phyloP scores from a whole-genome alignment of 2,888 invertebrate species.

The Venusia cambrica region DNA sequence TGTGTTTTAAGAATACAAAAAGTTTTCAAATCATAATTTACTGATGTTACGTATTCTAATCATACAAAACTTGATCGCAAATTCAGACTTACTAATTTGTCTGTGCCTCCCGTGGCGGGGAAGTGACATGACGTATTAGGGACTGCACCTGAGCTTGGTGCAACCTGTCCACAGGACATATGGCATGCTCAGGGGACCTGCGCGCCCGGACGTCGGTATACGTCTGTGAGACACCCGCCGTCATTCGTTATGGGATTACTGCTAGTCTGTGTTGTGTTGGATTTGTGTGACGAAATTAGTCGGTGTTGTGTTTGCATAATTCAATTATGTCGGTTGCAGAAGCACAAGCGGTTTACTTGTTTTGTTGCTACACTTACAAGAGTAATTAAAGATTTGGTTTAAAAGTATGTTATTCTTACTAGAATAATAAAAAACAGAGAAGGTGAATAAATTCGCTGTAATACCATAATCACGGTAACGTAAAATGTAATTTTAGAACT shows the following conservation, averaged over 20 bases:
- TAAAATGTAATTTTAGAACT: too few relatives aligned
- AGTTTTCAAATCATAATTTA: too few relatives aligned
- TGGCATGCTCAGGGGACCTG: slow-evolving; percentile 37
- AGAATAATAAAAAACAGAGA: too few relatives aligned
- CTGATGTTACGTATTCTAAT: too few relatives aligned
- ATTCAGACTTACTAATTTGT: slow-evolving; percentile 2
- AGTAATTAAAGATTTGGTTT: too few relatives aligned
- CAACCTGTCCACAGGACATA: slow-evolving; percentile 43
- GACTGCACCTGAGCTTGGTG: slow-evolving; percentile 48
- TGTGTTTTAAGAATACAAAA: too few relatives aligned
- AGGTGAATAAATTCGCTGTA: too few relatives aligned
- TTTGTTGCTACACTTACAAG: too few relatives aligned
- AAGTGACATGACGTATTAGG: slow-evolving; percentile 59
- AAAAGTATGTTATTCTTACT: too few relatives aligned
- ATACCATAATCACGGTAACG: too few relatives aligned
- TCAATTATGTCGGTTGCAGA: slow-evolving; percentile 8
- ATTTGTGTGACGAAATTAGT: slow-evolving; percentile 10
- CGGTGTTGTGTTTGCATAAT: slow-evolving; percentile 8
- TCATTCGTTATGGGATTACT: slow-evolving; percentile 39
- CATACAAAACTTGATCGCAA: neutral
- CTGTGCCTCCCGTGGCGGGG: slow-evolving; percentile 26
- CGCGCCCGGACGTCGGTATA: slow-evolving; percentile 28
- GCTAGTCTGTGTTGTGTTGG: slow-evolving; percentile 5
- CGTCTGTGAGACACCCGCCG: slow-evolving; percentile 25
- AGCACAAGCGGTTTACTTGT: neutral